A percentile compares a stretch with the other conserved stretches of the same genome.
These are phyloP conservation scores for Pachycephala philippinensis DNA, from an alignment of 2,113 vertebrate genomes.

Conservation along the genomic window DNA sequence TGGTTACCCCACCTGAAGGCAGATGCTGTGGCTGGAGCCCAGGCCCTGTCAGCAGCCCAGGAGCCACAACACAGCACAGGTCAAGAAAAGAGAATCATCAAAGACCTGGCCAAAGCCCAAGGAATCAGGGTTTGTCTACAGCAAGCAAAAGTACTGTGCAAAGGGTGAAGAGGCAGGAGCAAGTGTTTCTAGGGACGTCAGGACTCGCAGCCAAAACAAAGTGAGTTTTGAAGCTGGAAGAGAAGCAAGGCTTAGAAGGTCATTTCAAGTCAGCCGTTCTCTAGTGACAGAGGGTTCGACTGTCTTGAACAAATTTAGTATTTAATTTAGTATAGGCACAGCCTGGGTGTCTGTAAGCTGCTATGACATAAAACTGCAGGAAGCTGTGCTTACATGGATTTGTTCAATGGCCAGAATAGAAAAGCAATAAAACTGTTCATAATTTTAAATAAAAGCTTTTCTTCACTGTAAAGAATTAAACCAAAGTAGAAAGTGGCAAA, in stretches of 20 bases:
- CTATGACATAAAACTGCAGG: background rate
- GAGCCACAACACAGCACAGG: background rate
- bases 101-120: background rate
- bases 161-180: background rate
- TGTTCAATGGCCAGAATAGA: background rate
- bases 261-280: background rate
- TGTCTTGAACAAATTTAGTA: background rate
- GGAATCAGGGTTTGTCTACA: background rate
- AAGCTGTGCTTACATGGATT: background rate
- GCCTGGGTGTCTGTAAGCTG: background rate
- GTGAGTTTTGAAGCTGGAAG: background rate
- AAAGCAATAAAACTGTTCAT: background rate
- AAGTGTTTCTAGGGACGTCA: background rate
- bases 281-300: background rate
- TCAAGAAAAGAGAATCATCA: rapidly evolving
- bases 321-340: background rate
- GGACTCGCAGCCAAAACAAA: background rate
- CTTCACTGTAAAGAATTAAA: background rate
- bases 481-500: background rate
- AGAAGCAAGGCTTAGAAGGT: background rate
- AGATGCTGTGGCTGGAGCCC: background rate
- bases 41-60: background rate
- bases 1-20: background rate
- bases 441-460: background rate
- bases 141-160: background rate